Percentiles rank a stretch among this genome's conserved stretches.
These are phyloP conservation scores for Antrozous pallidus DNA, from an alignment of 2,797 vertebrate genomes.

Conservation along the genomic window DNA sequence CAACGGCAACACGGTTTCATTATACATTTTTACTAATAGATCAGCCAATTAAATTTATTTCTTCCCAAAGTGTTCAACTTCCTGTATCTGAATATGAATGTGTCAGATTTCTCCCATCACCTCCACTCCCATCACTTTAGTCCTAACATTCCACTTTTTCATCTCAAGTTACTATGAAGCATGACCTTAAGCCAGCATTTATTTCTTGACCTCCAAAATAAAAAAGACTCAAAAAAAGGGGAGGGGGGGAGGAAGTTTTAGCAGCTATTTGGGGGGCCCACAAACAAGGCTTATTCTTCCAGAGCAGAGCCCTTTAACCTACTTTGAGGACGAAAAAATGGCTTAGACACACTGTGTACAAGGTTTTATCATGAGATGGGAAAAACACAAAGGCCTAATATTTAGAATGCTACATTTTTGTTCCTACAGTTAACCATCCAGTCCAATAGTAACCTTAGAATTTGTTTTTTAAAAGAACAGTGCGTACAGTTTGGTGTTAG, in stretches of 20 bases:
- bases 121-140: neutral
- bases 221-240: neutral
- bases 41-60: neutral
- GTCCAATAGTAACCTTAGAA: neutral
- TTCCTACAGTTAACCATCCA: neutral
- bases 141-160: neutral
- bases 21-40: neutral
- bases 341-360: neutral
- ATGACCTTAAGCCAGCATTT: neutral
- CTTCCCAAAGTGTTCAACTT: neutral
- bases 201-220: neutral
- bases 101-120: neutral
- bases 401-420: neutral
- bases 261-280: constrained; percentile 48
- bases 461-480: neutral
- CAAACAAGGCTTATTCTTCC: constrained; percentile 33
- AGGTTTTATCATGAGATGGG: neutral
- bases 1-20: neutral
- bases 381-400: neutral
- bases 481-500: neutral
- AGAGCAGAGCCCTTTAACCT: constrained; percentile 17
- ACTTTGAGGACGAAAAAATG: neutral
- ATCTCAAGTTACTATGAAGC: neutral
- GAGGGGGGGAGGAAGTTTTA: neutral
- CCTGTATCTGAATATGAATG: neutral